A percentile compares a stretch with the other conserved stretches of the same genome.
These are phyloP conservation scores for Pilophorus perplexus DNA, from an alignment of 2,888 invertebrate genomes.

Conservation along the genomic window DNA sequence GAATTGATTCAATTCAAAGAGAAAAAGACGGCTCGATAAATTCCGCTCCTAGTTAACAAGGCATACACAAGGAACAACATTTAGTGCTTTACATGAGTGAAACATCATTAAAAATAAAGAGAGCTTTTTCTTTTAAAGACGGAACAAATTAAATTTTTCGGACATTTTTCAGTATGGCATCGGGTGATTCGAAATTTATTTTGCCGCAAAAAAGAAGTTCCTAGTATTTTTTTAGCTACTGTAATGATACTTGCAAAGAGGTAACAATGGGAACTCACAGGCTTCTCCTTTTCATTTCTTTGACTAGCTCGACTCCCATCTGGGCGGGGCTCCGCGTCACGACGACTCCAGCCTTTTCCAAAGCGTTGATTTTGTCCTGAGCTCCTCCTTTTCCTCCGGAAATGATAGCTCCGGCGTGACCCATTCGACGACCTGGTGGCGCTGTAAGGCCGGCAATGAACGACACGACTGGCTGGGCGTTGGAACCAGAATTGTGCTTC, in stretches of 20 bases:
- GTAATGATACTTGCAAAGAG: not conserved
- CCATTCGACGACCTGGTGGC: slow-evolving; percentile 97
- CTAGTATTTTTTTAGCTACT: slow-evolving; percentile 6
- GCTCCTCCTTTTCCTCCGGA: slow-evolving; percentile 98
- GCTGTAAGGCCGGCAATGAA: slow-evolving; percentile 99
- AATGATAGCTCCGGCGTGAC: slow-evolving; percentile 99
- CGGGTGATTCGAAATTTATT: too few species aligned
- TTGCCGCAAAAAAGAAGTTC: not conserved
- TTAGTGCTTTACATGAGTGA: not conserved
- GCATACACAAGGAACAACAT: not conserved
- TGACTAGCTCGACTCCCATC: slow-evolving; percentile 85
- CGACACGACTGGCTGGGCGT: slow-evolving; percentile 95
- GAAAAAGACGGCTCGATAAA: too few species aligned
- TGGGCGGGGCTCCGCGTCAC: slow-evolving; percentile 95
- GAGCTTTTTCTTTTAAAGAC: not conserved
- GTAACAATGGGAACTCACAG: slow-evolving; percentile 46
- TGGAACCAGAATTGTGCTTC: slow-evolving; percentile 73
- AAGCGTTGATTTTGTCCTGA: slow-evolving; percentile 93
- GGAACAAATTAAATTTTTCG: too few species aligned
- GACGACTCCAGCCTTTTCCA: slow-evolving; percentile 89
- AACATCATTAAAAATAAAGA: not conserved
- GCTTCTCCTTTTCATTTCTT: slow-evolving; percentile 82
- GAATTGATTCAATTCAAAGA: too few species aligned
- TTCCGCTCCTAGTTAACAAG: too few species aligned
- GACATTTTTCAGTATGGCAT: not conserved